Percentiles rank a stretch among this genome's conserved stretches.
These are phyloP conservation scores for Aix galericulata DNA, from an alignment of 2,113 vertebrate species.

Conservation along the genomic window DNA sequence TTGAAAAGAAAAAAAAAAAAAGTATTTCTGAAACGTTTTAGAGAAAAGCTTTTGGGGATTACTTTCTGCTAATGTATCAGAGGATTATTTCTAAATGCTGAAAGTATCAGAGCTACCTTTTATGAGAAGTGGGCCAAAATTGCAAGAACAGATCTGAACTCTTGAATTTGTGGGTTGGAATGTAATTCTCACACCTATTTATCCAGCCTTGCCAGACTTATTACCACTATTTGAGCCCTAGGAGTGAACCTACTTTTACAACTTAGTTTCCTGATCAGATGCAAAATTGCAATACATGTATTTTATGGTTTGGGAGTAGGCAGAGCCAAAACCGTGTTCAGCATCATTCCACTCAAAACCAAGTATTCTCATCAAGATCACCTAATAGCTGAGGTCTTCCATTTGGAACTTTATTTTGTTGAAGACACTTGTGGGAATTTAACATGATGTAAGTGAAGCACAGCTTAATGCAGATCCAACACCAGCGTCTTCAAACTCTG, in stretches of 20 bases:
- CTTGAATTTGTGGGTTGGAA: conserved; percentile 39
- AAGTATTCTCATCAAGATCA: conserved; percentile 36
- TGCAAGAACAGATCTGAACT: conserved; percentile 65
- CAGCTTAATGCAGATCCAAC: background rate
- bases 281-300: background rate
- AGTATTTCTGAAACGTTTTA: background rate
- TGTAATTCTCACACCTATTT: conserved; percentile 69
- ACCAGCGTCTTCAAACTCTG: background rate
- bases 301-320: conserved; percentile 43
- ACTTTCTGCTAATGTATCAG: background rate
- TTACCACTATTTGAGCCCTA: conserved; percentile 38
- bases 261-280: conserved; percentile 64
- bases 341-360: background rate
- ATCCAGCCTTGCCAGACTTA: conserved; percentile 56
- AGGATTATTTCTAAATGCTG: conserved; percentile 57
- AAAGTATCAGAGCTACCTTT: conserved; percentile 43
- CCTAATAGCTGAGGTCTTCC: conserved; percentile 22
- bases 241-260: conserved; percentile 55
- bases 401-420: conserved; percentile 14
- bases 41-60: background rate
- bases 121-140: conserved; percentile 38
- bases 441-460: conserved; percentile 22
- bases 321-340: conserved; percentile 40
- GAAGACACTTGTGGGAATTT: conserved; percentile 28
- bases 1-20: background rate